Evolutionary conservation across 2,113 vertebrate species (phyloP).

Genomic region (Strix aluco): DNA sequence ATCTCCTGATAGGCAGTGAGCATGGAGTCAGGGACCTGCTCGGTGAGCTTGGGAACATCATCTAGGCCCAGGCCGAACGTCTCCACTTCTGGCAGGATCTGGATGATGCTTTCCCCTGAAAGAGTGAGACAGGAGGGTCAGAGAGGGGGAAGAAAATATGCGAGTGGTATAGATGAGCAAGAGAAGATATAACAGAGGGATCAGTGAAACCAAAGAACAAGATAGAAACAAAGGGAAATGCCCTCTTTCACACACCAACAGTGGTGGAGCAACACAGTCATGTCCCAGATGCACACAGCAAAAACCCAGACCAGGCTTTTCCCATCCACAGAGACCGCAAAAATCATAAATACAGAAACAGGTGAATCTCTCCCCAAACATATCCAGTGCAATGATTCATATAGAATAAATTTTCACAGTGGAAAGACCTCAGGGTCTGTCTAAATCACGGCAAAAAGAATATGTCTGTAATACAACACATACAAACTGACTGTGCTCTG

Average conservation of each 20-base stretch:
- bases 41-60: background rate
- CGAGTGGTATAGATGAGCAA: background rate
- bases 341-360: background rate
- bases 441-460: background rate
- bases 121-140: background rate
- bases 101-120: constrained; percentile 19
- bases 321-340: background rate
- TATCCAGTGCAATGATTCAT: background rate
- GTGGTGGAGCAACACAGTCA: background rate
- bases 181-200: background rate
- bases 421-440: background rate
- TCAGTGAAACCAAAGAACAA: background rate
- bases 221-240: background rate
- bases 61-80: background rate
- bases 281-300: background rate
- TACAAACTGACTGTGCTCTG: background rate
- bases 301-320: background rate
- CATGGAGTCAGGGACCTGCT: constrained; percentile 43
- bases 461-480: background rate
- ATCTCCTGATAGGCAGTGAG: background rate
- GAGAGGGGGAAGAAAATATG: rapidly evolving
- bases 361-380: background rate
- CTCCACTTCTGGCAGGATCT: constrained; percentile 42
- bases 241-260: background rate
- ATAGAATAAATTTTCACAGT: background rate